phyloP scores from a whole-genome alignment of 2,797 vertebrate genomes.

The Myotis myotis region DNA sequence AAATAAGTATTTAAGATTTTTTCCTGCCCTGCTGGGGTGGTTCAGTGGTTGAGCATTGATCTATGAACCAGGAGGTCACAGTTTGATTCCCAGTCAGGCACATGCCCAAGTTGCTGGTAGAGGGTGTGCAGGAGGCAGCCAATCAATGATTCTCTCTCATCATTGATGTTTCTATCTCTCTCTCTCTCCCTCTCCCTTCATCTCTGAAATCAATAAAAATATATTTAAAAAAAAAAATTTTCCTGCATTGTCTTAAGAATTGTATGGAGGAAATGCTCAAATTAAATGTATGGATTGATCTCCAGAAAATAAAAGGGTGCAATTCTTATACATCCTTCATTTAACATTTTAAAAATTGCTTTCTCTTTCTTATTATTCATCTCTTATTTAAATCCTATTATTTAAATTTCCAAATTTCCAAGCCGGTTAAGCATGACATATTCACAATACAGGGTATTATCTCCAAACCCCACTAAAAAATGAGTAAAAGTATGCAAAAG shows the following conservation, averaged over 20 bases:
- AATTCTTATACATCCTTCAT: background rate
- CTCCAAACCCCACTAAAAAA: background rate
- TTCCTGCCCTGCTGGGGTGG: no score
- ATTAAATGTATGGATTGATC: background rate
- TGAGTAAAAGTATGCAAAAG: background rate
- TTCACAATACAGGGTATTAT: background rate
- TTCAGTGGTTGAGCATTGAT: no score
- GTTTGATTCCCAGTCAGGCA: no score
- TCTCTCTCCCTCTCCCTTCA: no score
- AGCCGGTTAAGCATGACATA: background rate
- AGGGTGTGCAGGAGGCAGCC: no score
- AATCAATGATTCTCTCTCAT: no score
- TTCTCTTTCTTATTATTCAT: slow-evolving; percentile 2
- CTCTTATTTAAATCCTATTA: background rate
- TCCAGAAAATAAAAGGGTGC: background rate
- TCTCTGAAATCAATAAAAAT: no score
- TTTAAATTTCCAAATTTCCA: background rate
- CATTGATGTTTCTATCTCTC: no score
- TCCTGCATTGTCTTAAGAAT: background rate
- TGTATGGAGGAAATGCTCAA: background rate
- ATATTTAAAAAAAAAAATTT: background rate
- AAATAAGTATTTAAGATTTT: background rate
- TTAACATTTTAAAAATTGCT: background rate
- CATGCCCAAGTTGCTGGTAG: no score
- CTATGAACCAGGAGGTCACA: no score